Conservation (phyloP, 92 coral and sea anemone species). For the Zoanthus sansibaricus region DNA sequence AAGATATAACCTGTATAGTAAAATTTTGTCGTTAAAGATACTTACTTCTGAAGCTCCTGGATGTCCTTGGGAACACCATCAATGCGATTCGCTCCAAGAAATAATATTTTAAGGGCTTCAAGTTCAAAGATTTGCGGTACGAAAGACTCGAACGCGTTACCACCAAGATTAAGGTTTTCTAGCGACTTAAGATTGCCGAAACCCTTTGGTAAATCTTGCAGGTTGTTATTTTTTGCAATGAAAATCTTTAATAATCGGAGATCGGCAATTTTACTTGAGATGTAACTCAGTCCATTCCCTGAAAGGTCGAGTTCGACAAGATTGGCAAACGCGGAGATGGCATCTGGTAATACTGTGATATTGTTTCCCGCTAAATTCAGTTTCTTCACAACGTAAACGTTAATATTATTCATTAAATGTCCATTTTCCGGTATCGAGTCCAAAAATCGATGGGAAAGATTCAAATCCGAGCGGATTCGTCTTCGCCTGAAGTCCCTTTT, state of each 20-base stretch:
- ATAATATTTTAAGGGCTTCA: slow-evolving; percentile 59
- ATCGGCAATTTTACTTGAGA: slow-evolving; percentile 79
- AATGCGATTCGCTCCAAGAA: slow-evolving; percentile 89
- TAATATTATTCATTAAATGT: slow-evolving; percentile 73
- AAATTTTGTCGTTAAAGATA: background rate
- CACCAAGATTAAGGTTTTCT: slow-evolving; percentile 88
- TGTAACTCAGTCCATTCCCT: slow-evolving; percentile 79
- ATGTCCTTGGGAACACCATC: slow-evolving; percentile 87
- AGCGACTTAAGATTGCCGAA: slow-evolving; percentile 70
- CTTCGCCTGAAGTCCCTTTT: slow-evolving; percentile 39
- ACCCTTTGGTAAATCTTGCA: slow-evolving; percentile 84
- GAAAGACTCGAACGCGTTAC: slow-evolving; percentile 79
- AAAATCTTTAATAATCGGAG: slow-evolving; percentile 72
- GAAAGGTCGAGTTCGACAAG: slow-evolving; percentile 86
- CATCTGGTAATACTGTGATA: slow-evolving; percentile 84
- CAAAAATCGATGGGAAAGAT: slow-evolving; percentile 77
- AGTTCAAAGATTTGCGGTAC: slow-evolving; percentile 78
- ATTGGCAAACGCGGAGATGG: slow-evolving; percentile 76
- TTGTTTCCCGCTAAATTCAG: slow-evolving; percentile 83
- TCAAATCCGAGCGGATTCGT: slow-evolving; percentile 56
- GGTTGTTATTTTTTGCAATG: slow-evolving; percentile 82
- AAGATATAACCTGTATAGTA: background rate
- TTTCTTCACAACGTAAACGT: slow-evolving; percentile 67
- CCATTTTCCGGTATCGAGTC: slow-evolving; percentile 78
- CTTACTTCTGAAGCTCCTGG: slow-evolving; percentile 78